Base-by-base conservation (phyloP, 2,888 invertebrate species). In the Caenorhabditis afra region DNA sequence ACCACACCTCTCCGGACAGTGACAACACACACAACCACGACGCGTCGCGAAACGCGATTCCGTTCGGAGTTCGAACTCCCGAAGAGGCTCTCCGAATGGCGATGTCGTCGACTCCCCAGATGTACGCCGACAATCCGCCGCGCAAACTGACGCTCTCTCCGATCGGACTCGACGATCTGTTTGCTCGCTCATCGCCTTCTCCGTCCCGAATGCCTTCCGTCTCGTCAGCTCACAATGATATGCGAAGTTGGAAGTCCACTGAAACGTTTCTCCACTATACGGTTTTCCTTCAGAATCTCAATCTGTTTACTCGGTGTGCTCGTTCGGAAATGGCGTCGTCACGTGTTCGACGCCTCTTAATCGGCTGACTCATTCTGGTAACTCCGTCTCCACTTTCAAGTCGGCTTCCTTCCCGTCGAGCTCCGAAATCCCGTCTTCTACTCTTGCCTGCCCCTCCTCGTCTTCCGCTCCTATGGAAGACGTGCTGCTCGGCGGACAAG, bases 251-350 rank as follows among this genome's bases (percentile, higher is more conserved):
- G 29, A 29, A 3, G 29, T 29, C 29, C 3, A 3, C 3, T 29
- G 29, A 29, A 29, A n/a, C n/a, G n/a, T n/a, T n/a, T n/a, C n/a
- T n/a, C n/a, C n/a, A n/a, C n/a, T n/a, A n/a, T n/a, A n/a, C n/a
- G n/a, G n/a, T n/a, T n/a, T 37, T 49, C 22, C 20, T 14, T 3
- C 12, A 78, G 78, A 79, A 74, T 52, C 68, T 1, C 73, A 67
- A 23, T 79, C 79, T 5, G 79, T 79, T 12, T 74, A 79, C 61
- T 79, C 79, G 8, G 73, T 79, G 39, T 68, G 62, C 45, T 73
- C 79, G 10, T 78, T 78, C 22, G 78, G 78, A 10, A 67, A 61
- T 18, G 78, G 78, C 14, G 66, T 73, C 18, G 50, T 62, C 39
- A 55, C 55, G 11, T 78, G 78, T 44, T 78, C 78, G 8, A 78